Conservation (phyloP, 2,888 invertebrate genomes). For the Agrotis puta region DNA sequence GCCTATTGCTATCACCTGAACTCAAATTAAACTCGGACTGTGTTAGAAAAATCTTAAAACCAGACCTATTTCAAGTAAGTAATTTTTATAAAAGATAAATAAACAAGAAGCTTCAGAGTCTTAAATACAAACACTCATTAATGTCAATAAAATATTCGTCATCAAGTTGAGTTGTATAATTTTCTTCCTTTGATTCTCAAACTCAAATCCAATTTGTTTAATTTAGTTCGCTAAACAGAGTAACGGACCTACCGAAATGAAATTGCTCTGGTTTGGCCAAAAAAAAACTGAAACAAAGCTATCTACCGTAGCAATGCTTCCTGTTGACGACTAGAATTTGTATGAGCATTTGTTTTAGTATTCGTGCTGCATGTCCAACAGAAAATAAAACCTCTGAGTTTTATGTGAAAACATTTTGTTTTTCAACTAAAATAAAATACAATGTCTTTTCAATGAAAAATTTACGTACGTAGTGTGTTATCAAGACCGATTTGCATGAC, state of each 20-base stretch:
- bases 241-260: constrained; percentile 46
- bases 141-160: constrained; percentile 29
- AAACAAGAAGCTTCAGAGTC: not conserved
- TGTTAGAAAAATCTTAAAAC: too few species aligned
- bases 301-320: constrained; percentile 28
- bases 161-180: constrained; percentile 29
- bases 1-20: too few species aligned
- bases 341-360: constrained; percentile 45
- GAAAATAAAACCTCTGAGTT: constrained; percentile 38
- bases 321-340: constrained; percentile 42
- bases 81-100: not conserved
- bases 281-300: constrained; percentile 38
- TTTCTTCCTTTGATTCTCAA: constrained; percentile 34
- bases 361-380: constrained; percentile 36
- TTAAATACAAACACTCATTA: constrained; percentile 10
- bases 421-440: not conserved
- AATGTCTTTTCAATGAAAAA: constrained; percentile 2
- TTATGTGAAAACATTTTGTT: constrained; percentile 29
- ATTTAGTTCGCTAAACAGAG: constrained; percentile 59
- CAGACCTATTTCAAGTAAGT: too few species aligned
- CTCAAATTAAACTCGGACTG: too few species aligned
- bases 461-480: not conserved
- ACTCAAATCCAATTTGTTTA: constrained; percentile 58
- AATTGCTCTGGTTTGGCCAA: constrained; percentile 45
- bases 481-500: not conserved